These are phyloP conservation scores for Abscondita cerata DNA, from an alignment of 2,888 invertebrate genomes.

Conservation along the genomic window DNA sequence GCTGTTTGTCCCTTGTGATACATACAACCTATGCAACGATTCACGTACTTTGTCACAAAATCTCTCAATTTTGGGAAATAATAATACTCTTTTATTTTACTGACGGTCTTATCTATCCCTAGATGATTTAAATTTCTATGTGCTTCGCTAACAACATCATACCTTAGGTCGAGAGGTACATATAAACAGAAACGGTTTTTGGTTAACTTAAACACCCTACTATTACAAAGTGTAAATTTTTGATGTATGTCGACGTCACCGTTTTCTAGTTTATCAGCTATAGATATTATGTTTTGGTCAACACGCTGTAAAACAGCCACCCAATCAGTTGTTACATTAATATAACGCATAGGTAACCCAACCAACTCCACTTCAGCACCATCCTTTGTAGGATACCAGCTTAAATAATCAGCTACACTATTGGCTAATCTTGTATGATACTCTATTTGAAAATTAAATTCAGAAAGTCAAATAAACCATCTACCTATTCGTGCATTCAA, in stretches of 20 bases:
- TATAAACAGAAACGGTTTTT: background rate
- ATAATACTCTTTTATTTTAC: conserved; percentile 23
- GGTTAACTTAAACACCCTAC: background rate
- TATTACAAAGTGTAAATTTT: background rate
- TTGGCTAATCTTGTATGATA: conserved; percentile 26
- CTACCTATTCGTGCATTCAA: conserved; percentile 6
- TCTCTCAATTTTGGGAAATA: conserved; percentile 48
- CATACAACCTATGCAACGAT: conserved; percentile 35
- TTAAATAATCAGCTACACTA: conserved; percentile 27
- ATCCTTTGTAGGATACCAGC: conserved; percentile 26
- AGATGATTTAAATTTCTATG: background rate
- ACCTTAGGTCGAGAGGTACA: background rate
- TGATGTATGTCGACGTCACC: background rate
- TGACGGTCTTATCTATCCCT: conserved; percentile 45
- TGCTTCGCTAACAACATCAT: background rate
- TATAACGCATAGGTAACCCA: conserved; percentile 28
- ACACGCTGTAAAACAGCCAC: background rate
- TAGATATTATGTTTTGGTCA: background rate
- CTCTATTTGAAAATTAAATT: conserved; percentile 33
- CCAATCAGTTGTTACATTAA: conserved; percentile 32
- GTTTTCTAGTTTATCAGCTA: background rate
- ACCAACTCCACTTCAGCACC: conserved; percentile 22
- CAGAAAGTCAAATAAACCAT: conserved; percentile 29
- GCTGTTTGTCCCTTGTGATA: conserved; percentile 45
- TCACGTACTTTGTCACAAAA: conserved; percentile 32